Conservation (phyloP, 37 sponge, comb jelly and placozoan species). For the Eunapius fragilis region DNA sequence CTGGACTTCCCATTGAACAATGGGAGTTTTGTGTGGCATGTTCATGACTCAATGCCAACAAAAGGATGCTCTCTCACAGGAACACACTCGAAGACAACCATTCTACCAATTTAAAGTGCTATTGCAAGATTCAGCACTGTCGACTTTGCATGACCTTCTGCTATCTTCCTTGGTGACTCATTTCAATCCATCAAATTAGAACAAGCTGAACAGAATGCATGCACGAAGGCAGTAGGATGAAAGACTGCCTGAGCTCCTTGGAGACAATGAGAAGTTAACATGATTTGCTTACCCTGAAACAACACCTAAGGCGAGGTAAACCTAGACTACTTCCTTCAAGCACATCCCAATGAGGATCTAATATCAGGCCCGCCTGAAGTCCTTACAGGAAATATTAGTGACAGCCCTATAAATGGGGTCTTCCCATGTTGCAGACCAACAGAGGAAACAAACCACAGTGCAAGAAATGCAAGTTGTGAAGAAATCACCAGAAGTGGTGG, state of each 20-base stretch:
- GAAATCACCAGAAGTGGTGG: no score
- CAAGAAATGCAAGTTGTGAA: no score
- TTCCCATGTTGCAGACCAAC: slow-evolving; percentile 14
- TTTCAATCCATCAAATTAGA: no score
- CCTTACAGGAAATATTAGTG: slow-evolving; percentile 24
- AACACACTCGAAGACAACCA: no score
- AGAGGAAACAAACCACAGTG: not conserved
- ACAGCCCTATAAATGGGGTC: slow-evolving; percentile 37
- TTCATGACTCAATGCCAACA: no score
- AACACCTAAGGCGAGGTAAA: not conserved
- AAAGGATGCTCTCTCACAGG: no score
- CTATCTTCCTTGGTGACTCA: no score
- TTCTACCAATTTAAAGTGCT: no score
- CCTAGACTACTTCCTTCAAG: slow-evolving; percentile 37
- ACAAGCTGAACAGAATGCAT: not conserved
- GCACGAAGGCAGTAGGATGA: not conserved
- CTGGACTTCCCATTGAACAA: no score
- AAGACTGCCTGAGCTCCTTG: slow-evolving; percentile 19
- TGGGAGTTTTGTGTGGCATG: no score
- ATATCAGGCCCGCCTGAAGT: not conserved
- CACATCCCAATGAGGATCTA: slow-evolving; percentile 17
- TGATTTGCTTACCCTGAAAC: slow-evolving; percentile 30
- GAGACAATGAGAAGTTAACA: slow-evolving; percentile 11
- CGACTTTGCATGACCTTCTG: no score
- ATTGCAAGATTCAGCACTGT: no score